Conservation (phyloP, 2,888 invertebrate genomes). For the Chloroclystis v-ata region DNA sequence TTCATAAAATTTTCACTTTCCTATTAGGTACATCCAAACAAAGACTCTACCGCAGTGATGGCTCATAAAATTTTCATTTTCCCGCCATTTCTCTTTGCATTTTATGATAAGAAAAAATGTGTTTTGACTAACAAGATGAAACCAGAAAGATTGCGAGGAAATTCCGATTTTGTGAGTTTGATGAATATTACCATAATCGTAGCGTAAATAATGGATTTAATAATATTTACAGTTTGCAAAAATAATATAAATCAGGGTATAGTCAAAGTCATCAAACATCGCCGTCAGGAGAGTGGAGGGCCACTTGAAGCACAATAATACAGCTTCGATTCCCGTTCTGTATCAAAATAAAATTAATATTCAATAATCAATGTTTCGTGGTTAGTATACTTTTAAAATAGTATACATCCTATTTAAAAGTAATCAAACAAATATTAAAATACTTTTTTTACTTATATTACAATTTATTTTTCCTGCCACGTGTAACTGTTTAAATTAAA, state of each 20-base stretch:
- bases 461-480: slow-evolving; percentile 25
- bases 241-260: not conserved
- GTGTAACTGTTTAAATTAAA: slow-evolving; percentile 39
- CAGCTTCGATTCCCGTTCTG: too few species aligned
- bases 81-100: slow-evolving; percentile 48
- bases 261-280: too few species aligned
- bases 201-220: not conserved
- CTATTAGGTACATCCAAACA: slow-evolving; percentile 9
- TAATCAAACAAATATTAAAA: too few species aligned
- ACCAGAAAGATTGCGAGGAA: not conserved
- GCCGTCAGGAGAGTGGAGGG: too few species aligned
- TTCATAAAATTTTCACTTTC: not conserved
- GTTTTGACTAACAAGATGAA: slow-evolving; percentile 46
- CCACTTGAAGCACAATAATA: too few species aligned
- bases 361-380: too few species aligned
- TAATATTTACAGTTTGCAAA: not conserved
- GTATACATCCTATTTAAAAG: too few species aligned
- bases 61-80: slow-evolving; percentile 55
- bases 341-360: too few species aligned
- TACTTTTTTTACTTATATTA: not conserved
- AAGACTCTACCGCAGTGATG: slow-evolving; percentile 26
- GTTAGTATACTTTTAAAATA: too few species aligned
- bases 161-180: not conserved
- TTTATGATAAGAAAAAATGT: slow-evolving; percentile 50
- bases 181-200: slow-evolving; percentile 10